Percentiles rank a stretch among this genome's conserved stretches.
Evolutionary conservation across 2,888 invertebrate genomes (phyloP).

Genomic region (Erebia palarica): DNA sequence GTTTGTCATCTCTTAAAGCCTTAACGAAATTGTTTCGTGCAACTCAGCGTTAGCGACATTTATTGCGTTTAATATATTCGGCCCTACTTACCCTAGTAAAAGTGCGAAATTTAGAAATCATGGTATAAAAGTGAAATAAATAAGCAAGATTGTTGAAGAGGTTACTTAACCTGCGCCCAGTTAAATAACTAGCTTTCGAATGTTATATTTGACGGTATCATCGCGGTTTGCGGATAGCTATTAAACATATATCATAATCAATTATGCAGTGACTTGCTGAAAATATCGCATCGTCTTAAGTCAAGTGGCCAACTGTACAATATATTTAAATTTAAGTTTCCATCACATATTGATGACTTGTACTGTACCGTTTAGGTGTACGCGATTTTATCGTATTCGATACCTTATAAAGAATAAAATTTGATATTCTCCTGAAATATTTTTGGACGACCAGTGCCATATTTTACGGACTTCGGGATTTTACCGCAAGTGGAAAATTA

Average conservation of each 20-base stretch:
- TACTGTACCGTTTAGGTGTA: too few species aligned
- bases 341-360: neutral
- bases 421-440: too few species aligned
- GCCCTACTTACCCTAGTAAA: slow-evolving; percentile 16
- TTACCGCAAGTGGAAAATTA: too few species aligned
- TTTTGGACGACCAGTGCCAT: too few species aligned
- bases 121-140: slow-evolving; percentile 23
- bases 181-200: slow-evolving; percentile 42
- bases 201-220: slow-evolving; percentile 40
- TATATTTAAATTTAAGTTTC: neutral
- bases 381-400: neutral
- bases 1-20: too few species aligned
- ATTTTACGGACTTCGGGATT: too few species aligned
- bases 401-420: too few species aligned
- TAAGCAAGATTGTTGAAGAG: slow-evolving; percentile 19
- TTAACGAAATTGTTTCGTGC: too few species aligned
- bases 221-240: slow-evolving; percentile 17
- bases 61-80: slow-evolving; percentile 8
- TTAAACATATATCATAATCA: slow-evolving; percentile 27
- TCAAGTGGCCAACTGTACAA: neutral
- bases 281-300: neutral
- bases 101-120: slow-evolving; percentile 26
- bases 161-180: slow-evolving; percentile 23
- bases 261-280: slow-evolving; percentile 28
- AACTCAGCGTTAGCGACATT: neutral